Evolutionary conservation across 2,113 vertebrate genomes (phyloP), one percentile per base, ranked within the genome.

Genomic region (Xenopus laevis): DNA sequence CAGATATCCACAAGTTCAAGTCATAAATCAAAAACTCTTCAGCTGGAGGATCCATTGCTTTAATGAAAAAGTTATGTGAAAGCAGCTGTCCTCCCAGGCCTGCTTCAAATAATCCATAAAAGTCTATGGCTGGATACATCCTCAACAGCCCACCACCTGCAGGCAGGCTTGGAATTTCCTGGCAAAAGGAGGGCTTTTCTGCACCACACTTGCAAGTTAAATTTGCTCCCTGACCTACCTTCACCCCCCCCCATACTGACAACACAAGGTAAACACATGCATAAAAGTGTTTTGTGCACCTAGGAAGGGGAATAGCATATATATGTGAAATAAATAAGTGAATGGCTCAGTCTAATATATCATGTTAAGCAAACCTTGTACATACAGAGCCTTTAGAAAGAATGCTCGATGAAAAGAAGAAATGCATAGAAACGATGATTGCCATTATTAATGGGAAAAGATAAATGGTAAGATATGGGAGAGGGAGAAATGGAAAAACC

Each of bases 51-150:
- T 91, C 91, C 90, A 86, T 90, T 87, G 83, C 85, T 89, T 91
- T 94, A 92, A 95, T 93, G 92, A 90, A 92, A 92, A 92, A 95
- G 90, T 91, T 91, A 92, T 95, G 91, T 86, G 77, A 84, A 78
- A 81, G 78, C 82, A 88, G 87, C 82, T 87, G 84, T 82, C 82
- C 81, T 78, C 62, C 79, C 0, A 76, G 7, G 68, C 53, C 79
- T 72, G 76, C 79, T 87, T 84, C 81, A 81, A 81, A 74, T 79
- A 79, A 84, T 81, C 78, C 82, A 80, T 82, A 80, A 83, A 87
- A 84, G 82, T 83, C 86, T 44, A 71, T 50, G 81, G 80, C 83
- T 78, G 81, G n/a, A 79, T 83, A 75, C 66, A 40, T 86, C 89
- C 85, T 82, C 66, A 77, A 82, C 62, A 65, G 80, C 78, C 79